Evolutionary conservation across 2,113 vertebrate species (phyloP).

Genomic region (Antechinus flavipes): DNA sequence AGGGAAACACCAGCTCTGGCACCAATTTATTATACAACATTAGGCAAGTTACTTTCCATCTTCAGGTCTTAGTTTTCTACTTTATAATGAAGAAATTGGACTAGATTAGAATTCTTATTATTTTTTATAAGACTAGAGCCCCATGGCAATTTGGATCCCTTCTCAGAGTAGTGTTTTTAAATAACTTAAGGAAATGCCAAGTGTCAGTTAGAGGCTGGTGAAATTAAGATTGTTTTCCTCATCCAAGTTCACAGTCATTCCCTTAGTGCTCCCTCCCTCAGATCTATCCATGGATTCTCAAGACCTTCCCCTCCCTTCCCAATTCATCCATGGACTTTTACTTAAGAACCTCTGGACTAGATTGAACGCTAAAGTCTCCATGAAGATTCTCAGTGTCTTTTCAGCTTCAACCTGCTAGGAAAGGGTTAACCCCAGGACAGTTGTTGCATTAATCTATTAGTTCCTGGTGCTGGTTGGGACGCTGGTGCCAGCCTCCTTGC

Average conservation of each 20-base stretch:
- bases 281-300: too few species aligned
- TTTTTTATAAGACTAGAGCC: neutral
- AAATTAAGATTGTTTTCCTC: neutral
- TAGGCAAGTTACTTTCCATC: neutral
- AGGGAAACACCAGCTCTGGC: neutral
- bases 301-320: too few species aligned
- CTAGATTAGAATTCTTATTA: neutral
- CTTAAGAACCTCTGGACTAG: neutral
- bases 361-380: neutral
- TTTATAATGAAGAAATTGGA: neutral
- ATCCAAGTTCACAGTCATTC: neutral
- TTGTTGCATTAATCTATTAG: slow-evolving; percentile 52
- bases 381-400: neutral
- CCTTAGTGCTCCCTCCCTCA: too few species aligned
- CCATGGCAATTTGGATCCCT: neutral
- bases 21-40: neutral
- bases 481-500: neutral
- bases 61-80: neutral
- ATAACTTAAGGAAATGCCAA: neutral
- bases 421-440: slow-evolving; percentile 1
- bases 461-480: slow-evolving; percentile 65
- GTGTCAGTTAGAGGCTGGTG: neutral
- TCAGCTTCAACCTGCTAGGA: neutral
- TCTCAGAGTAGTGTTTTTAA: neutral
- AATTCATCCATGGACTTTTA: neutral